A percentile compares a stretch with the other conserved stretches of the same genome.
phyloP scores from a whole-genome alignment of 2,888 invertebrate genomes.

The Teleiodes luculella region DNA sequence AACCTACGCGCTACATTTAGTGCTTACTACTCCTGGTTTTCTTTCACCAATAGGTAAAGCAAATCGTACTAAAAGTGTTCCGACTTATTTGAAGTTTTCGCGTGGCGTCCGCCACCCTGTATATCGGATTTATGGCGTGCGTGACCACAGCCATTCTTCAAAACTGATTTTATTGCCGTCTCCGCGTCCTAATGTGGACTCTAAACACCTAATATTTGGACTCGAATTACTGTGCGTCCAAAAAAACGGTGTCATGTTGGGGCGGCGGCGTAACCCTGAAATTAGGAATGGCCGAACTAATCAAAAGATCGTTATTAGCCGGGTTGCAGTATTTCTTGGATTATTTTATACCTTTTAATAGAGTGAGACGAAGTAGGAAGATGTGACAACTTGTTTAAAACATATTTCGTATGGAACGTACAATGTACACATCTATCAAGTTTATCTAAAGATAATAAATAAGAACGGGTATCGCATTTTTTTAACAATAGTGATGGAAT shows the following conservation, averaged over 20 bases:
- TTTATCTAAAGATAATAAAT: too few relatives aligned
- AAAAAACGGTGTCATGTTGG: constrained; percentile 62
- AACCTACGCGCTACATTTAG: too few relatives aligned
- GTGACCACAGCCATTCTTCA: constrained; percentile 63
- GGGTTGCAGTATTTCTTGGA: constrained; percentile 22
- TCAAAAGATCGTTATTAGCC: constrained; percentile 62
- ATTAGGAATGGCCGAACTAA: constrained; percentile 64
- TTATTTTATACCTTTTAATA: not conserved
- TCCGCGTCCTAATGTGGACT: constrained; percentile 44
- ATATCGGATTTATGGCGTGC: constrained; percentile 67
- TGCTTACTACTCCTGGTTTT: too few relatives aligned
- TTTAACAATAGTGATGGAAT: too few relatives aligned
- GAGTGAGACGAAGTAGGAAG: too few relatives aligned
- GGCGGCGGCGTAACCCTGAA: constrained; percentile 57
- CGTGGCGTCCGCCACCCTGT: constrained; percentile 24
- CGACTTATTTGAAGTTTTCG: not conserved
- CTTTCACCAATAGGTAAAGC: not conserved
- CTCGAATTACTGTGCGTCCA: constrained; percentile 35
- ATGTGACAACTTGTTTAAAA: too few relatives aligned
- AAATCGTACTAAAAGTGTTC: not conserved
- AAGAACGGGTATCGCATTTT: too few relatives aligned
- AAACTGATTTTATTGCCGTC: constrained; percentile 64
- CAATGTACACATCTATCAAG: too few relatives aligned
- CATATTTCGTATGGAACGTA: too few relatives aligned
- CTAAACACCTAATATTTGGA: constrained; percentile 37